These are phyloP conservation scores for Sminthurides aquaticus DNA, from an alignment of 2,888 invertebrate genomes.

Conservation along the genomic window DNA sequence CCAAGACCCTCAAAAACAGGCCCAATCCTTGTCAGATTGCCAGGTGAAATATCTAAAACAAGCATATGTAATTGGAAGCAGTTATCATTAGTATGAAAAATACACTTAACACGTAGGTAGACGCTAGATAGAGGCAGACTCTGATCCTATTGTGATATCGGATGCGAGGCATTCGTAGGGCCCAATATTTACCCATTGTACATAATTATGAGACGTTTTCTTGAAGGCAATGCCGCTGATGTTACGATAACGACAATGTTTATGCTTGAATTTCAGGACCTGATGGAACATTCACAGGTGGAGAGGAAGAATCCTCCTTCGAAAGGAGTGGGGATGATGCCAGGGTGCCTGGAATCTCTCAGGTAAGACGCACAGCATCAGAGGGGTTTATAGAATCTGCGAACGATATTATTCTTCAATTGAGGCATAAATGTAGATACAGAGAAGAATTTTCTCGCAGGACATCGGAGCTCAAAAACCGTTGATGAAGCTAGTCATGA, in stretches of 20 bases:
- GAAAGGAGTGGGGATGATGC: slow-evolving; percentile 37
- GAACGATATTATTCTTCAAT: slow-evolving; percentile 1
- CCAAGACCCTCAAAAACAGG: slow-evolving; percentile 32
- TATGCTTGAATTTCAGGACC: slow-evolving; percentile 31
- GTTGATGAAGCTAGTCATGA: slow-evolving; percentile 64
- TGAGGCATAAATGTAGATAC: not conserved
- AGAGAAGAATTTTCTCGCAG: not conserved
- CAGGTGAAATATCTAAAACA: not conserved
- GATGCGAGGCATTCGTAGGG: no score
- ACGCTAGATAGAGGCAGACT: no score
- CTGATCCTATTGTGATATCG: no score
- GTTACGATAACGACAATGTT: not conserved
- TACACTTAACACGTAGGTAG: no score
- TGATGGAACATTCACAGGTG: slow-evolving; percentile 42
- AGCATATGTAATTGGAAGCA: no score
- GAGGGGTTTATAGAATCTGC: not conserved
- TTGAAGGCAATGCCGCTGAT: no score
- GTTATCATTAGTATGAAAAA: no score
- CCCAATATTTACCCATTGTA: no score
- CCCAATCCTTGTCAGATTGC: slow-evolving; percentile 15
- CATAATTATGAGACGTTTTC: no score
- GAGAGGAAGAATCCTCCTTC: slow-evolving; percentile 41
- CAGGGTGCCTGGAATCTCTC: slow-evolving; percentile 28
- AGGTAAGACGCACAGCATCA: slow-evolving; percentile 18
- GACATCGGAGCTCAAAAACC: slow-evolving; percentile 45